Evolutionary conservation across 2,113 vertebrate genomes (phyloP).

Genomic region (Raja brachyura): DNA sequence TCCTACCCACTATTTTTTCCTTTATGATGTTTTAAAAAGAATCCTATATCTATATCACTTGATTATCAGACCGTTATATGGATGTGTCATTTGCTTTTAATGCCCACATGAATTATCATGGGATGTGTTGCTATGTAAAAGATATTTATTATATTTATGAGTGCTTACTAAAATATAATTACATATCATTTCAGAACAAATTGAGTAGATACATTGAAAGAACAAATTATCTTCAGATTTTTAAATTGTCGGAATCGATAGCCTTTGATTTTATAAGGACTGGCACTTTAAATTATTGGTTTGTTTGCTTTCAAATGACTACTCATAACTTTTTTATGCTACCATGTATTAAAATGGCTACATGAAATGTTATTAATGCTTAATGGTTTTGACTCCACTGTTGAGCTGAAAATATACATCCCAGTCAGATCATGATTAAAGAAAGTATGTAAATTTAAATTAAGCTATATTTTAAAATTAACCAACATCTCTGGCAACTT

Average conservation of each 20-base stretch:
- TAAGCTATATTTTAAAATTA: conserved; percentile 22
- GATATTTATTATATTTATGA: too few species aligned
- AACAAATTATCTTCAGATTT: too few species aligned
- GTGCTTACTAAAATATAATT: not conserved
- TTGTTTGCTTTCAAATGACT: not conserved
- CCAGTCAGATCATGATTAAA: not conserved
- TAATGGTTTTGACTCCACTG: not conserved
- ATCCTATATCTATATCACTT: too few species aligned
- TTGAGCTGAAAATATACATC: not conserved
- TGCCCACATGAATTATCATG: too few species aligned
- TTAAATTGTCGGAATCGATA: not conserved
- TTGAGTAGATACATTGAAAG: not conserved
- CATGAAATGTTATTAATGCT: not conserved
- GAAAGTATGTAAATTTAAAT: not conserved
- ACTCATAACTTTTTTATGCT: not conserved
- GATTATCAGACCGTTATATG: too few species aligned
- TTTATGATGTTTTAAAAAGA: too few species aligned
- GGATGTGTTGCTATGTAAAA: too few species aligned
- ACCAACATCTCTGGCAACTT: conserved; percentile 39
- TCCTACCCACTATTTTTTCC: too few species aligned
- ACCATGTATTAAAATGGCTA: not conserved
- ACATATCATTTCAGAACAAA: not conserved
- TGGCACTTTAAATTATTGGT: not conserved
- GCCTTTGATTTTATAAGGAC: not conserved
- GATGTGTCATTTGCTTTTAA: too few species aligned